phyloP scores from a whole-genome alignment of 2,113 vertebrate species.

The Campylorhamphus procurvoides region DNA sequence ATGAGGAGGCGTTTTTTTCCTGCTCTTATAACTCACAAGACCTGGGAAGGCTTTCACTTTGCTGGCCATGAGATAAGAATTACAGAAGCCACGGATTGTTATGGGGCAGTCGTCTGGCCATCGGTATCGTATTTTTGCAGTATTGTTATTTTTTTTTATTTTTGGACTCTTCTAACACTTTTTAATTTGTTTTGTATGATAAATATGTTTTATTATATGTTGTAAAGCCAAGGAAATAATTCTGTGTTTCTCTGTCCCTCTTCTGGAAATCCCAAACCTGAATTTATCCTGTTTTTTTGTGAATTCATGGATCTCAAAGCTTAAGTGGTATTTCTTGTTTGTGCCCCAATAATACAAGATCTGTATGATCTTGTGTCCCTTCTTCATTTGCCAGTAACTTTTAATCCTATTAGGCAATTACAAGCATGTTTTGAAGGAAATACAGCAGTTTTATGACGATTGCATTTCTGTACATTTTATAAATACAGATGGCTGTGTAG shows the following conservation, averaged over 20 bases:
- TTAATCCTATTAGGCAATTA: background rate
- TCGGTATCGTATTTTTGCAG: constrained; percentile 77
- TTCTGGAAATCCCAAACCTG: background rate
- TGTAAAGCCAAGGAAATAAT: background rate
- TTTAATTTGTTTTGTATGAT: background rate
- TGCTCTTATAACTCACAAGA: constrained; percentile 65
- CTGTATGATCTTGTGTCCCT: background rate
- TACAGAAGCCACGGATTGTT: constrained; percentile 87
- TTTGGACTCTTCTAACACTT: background rate
- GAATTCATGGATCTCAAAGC: background rate
- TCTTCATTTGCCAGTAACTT: background rate
- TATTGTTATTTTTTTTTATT: background rate
- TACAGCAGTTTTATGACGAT: background rate
- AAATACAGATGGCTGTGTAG: background rate
- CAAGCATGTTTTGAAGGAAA: background rate
- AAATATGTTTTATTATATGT: background rate
- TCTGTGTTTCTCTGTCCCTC: background rate
- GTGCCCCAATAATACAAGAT: background rate
- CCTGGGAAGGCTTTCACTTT: constrained; percentile 90
- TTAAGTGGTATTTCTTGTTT: background rate
- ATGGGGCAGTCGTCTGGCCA: constrained; percentile 93
- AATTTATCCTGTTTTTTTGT: background rate
- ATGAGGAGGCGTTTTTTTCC: constrained; percentile 84
- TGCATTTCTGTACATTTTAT: background rate
- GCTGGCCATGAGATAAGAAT: constrained; percentile 88